Base-by-base conservation (phyloP, 2,797 vertebrate species). In the Phoeniculus purpureus region DNA sequence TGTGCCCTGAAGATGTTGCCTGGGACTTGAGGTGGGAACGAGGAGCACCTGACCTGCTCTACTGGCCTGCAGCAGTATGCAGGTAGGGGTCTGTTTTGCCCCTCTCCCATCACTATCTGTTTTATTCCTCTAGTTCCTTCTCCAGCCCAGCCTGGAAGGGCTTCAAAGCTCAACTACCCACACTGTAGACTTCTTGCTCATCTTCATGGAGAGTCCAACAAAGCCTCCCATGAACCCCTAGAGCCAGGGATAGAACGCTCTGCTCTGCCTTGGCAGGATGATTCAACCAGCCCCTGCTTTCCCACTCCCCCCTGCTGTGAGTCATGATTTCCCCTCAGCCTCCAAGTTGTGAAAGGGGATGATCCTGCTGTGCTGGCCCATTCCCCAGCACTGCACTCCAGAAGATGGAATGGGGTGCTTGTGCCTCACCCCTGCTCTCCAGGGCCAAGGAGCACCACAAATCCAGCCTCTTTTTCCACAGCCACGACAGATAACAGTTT, bases 201-300 rank as follows among this genome's bases (percentile, higher is more conserved):
- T n/a, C 6, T 81, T 64, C 50, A 10, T 2, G n/a, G 64, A 54
- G 21, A 83, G 14, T 3, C 6, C 32, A 37, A 61, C 12, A 34
- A 56, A 64, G 17, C 19, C 31, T 14, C 4, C 59, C 43, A 3
- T 58, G 66, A 75, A 22, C 12, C 15, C 15, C 21, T 40, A 21
- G 4, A 23, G 12, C 18, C 3, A 1, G 9, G 18, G 6, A 19
- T 34, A 47, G 48, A 75, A 17, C 27, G 7, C 52, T 37, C 31
- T 73, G 40, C 15, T 5, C 26, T 1, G 0, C 12, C 25, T 6
- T 0, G 0, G 16, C 22, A 26, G 14, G 10, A 25, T 64, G 40
- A 79, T 59, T 79, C 23, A 70, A 29, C 6, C 13, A 3, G 8
- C 5, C 17, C 4, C 12, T 12, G 3, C 15, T 27, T 76, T 27